Base-by-base conservation (phyloP, 1,140 invertebrate species). In the Drosophila punjabiensis region DNA sequence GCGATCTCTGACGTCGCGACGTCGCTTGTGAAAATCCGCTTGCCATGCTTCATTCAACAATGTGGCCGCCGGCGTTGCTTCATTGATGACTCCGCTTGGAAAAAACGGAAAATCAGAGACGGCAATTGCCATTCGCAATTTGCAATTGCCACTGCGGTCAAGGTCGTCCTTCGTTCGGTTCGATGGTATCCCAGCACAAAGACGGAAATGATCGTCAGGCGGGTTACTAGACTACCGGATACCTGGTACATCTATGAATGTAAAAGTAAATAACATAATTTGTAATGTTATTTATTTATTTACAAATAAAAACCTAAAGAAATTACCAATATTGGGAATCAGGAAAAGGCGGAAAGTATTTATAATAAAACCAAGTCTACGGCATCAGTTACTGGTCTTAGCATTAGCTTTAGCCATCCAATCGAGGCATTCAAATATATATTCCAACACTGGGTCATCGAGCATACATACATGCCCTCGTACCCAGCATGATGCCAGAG, bases 21-120 rank as follows among this genome's bases (percentile, higher is more conserved):
- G 62, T 33, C 24, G 75, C 62, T 70, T 80, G 62, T 70, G 71
- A 81, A 81, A 80, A 76, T 69, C 59, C 30, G 47, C 53, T 53
- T 60, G 65, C 55, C 35, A 76, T 76, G 79, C 82, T 82, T 79
- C 74, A 89, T 88, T 89, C 78, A 85, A 76, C 81, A 81, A 86
- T 86, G 63, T 79, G 81, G 79, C 59, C 56, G 58, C 43, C 48
- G 59, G 68, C 69, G 60, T 71, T 84, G 60, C 67, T 68, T 67
- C 78, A 85, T 81, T 89, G 63, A 89, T 70, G 50, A 28, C 30
- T 53, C 16, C 45, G 24, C 35, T 35, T 32, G 50, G 41, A 45
- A 45, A 45, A 56, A 52, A 52, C 43, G 41, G 66, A 52, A 47
- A 61, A 63, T 37, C 55, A n/a, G 20, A 47, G 24, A 65, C 41